Percentiles rank a stretch among this genome's conserved stretches.
Conservation (phyloP, 2,797 vertebrate species). For the Phyllotis vaccarum region DNA sequence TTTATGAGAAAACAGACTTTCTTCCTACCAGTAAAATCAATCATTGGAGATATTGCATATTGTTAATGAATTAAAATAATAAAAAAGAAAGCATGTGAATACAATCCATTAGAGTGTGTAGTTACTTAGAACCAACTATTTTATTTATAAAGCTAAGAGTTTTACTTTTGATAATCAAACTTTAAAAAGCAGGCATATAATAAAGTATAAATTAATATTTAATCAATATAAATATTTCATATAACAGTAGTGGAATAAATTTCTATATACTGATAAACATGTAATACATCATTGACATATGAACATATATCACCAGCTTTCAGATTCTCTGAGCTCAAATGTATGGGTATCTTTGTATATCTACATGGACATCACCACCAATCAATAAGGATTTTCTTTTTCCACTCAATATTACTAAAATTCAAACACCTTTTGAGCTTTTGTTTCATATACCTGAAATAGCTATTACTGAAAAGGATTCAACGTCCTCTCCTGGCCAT, state of each 20-base stretch:
- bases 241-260: not conserved
- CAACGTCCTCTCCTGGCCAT: too few species aligned
- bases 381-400: not conserved
- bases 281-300: not conserved
- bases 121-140: not conserved
- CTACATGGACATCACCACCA: not conserved
- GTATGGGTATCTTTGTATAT: not conserved
- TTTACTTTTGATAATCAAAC: not conserved
- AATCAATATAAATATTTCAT: not conserved
- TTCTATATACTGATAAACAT: not conserved
- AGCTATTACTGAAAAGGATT: too few species aligned
- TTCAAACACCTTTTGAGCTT: not conserved
- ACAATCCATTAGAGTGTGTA: not conserved
- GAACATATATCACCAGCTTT: not conserved
- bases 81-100: not conserved
- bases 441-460: too few species aligned
- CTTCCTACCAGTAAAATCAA: not conserved
- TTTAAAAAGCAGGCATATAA: not conserved
- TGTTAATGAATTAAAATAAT: not conserved
- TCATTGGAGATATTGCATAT: not conserved
- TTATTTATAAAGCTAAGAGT: not conserved
- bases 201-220: too few species aligned
- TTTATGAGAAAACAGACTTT: not conserved
- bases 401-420: not conserved
- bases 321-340: not conserved